Evolutionary conservation across 2,113 vertebrate genomes (phyloP).

Genomic region (western clawed frog (Xenopus tropicalis)): DNA sequence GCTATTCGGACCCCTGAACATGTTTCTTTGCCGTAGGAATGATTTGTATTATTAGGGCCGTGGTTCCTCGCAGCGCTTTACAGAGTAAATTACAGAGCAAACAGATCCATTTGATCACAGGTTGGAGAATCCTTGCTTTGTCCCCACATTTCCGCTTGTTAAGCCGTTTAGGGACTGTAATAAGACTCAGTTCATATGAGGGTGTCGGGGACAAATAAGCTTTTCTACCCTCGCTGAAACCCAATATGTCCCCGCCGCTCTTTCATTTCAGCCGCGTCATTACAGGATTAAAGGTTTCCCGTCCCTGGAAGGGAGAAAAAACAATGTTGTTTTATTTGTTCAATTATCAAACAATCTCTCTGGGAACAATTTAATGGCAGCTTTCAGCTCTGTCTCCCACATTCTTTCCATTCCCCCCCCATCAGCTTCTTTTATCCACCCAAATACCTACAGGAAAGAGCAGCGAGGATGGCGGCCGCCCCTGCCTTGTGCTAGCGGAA

Average conservation of each 20-base stretch:
- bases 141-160: not conserved
- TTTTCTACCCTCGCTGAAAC: not conserved
- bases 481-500: not conserved
- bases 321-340: not conserved
- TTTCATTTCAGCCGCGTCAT: not conserved
- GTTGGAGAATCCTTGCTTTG: not conserved
- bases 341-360: constrained; percentile 1
- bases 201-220: not conserved
- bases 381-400: not conserved
- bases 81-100: too few relatives aligned
- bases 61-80: too few relatives aligned
- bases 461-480: not conserved
- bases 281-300: not conserved
- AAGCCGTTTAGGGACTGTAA: not conserved
- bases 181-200: not conserved
- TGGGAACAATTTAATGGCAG: not conserved
- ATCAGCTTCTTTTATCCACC: not conserved
- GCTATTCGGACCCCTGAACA: too few relatives aligned
- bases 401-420: not conserved
- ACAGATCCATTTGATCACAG: not conserved
- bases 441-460: not conserved
- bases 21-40: too few relatives aligned
- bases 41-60: too few relatives aligned
- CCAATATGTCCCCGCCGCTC: not conserved
- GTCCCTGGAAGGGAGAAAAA: not conserved